These are phyloP conservation scores for Laticauda colubrina DNA, from an alignment of 2,113 vertebrate species.

Conservation along the genomic window DNA sequence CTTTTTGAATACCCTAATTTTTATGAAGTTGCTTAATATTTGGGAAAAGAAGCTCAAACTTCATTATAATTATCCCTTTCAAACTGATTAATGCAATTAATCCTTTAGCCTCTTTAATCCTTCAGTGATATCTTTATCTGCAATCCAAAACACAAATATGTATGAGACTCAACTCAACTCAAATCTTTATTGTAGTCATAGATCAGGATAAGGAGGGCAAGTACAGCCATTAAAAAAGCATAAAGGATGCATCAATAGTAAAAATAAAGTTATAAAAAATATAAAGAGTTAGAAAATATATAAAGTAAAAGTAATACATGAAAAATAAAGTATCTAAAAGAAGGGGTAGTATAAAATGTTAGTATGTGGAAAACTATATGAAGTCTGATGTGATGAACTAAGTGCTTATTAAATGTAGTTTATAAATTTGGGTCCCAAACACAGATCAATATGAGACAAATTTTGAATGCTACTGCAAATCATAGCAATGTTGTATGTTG, in stretches of 20 bases:
- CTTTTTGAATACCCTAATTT: neutral
- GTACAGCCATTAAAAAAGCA: neutral
- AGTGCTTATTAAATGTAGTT: neutral
- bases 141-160: neutral
- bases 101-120: neutral
- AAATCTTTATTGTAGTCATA: neutral
- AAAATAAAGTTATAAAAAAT: neutral
- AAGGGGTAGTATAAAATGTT: neutral
- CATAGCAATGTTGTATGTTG: neutral
- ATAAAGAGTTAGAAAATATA: neutral
- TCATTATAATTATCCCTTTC: neutral
- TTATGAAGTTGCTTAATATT: neutral
- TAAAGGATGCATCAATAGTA: neutral
- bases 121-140: neutral
- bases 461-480: neutral
- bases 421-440: neutral
- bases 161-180: neutral
- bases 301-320: neutral
- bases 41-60: neutral
- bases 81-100: neutral
- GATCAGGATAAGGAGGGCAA: neutral
- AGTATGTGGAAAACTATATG: neutral
- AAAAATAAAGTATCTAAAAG: neutral
- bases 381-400: neutral
- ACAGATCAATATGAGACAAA: neutral